phyloP scores from a whole-genome alignment of 2,888 invertebrate species.

The Ramazzottius varieornatus region DNA sequence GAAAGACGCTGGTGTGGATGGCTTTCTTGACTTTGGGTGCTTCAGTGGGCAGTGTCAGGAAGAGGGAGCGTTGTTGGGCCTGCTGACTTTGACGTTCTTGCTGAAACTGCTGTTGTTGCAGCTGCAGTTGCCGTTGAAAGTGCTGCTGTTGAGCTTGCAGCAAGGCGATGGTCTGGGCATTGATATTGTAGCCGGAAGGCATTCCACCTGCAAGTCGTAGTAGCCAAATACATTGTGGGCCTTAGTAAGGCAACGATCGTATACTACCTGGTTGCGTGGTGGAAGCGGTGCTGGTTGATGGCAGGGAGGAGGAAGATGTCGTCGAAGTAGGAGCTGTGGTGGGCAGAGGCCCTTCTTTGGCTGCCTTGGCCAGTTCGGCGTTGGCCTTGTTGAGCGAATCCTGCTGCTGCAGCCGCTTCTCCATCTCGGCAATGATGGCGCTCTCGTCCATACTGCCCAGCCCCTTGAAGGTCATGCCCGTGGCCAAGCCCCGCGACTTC shows the following conservation, averaged over 20 bases:
- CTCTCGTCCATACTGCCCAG: not conserved
- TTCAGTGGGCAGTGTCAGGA: not conserved
- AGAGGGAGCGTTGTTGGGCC: not conserved
- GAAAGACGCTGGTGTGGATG: not conserved
- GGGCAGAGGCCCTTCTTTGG: not conserved
- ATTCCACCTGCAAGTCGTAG: no score
- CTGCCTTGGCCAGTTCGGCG: not conserved
- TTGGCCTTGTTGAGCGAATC: not conserved
- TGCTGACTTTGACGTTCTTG: not conserved
- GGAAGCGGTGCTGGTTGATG: not conserved
- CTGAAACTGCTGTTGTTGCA: not conserved
- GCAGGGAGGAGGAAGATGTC: not conserved
- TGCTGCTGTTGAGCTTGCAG: not conserved
- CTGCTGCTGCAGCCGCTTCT: not conserved
- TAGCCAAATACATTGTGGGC: no score
- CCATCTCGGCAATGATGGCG: not conserved
- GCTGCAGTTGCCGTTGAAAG: not conserved
- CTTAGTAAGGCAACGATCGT: no score
- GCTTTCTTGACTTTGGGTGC: not conserved
- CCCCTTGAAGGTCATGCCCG: not conserved
- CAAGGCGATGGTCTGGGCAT: not conserved
- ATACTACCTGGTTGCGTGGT: no score
- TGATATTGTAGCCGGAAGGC: not conserved
- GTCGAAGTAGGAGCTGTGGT: not conserved
- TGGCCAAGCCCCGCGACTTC: not conserved